Base-by-base conservation (phyloP, 2,888 invertebrate genomes). In the Drosophila macrospina region DNA sequence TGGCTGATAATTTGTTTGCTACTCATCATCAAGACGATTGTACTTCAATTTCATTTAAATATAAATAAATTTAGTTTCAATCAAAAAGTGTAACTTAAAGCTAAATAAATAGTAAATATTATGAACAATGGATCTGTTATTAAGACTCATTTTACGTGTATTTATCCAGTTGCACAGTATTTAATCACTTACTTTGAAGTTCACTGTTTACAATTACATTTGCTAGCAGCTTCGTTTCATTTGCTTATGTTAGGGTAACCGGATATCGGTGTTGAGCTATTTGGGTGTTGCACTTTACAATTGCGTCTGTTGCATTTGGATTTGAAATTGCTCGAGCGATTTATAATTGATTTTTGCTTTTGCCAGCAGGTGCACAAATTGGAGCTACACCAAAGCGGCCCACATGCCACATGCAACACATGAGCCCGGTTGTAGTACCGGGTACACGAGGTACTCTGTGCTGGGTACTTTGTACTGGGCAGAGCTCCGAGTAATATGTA, bases 281-380 rank as follows among this genome's bases (percentile, higher is more conserved):
- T 16, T 20, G 15, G 11, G 11, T 11, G n/a, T 47, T 45, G 5
- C n/a, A 24, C 36, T 39, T 56, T 37, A 37, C 69, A 55, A 41
- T 56, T 36, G 36, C 32, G 60, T 30, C 41, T 34, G 44, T 24
- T 51, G 77, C 55, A 64, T 44, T 79, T 80, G 60, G 64, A 54
- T 70, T 81, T 69, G 54, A 67, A 60, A 67, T 59, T 61, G 62
- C 70, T 56, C 47, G 54, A 68, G 60, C 66, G 60, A 66, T 59
- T 77, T 69, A 73, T 88, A 88, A 86, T 88, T 86, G 70, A 88
- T 80, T 88, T 86, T 55, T 67, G 72, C 77, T 65, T 65, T 65
- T 59, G 69, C 69, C 86, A 86, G 88, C 81, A 81, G 81, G 88
- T 81, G 81, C 83, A 82, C 76, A 61, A 78, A 72, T 78, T 78